Base-by-base conservation (phyloP, 2,113 vertebrate species). In the Numenius arquata region DNA sequence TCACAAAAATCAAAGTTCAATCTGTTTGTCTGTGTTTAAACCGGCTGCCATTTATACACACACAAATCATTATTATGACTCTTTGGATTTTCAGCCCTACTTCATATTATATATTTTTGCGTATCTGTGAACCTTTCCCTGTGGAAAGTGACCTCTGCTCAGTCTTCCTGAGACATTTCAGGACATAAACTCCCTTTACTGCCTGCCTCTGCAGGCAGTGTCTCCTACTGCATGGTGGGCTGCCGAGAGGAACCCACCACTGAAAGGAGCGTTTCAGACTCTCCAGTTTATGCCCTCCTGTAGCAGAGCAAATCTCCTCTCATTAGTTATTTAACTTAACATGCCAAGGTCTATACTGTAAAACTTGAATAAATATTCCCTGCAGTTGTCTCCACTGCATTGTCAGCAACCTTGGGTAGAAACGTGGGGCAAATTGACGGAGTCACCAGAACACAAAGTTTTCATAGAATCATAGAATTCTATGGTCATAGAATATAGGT, bases 21-120 rank as follows among this genome's bases (percentile, higher is more conserved):
- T 95, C 95, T 95, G 84, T 72, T 92, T 22, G 32, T 27, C 88
- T 93, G 48, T 94, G 80, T 88, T 97, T 95, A 97, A 97, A 97
- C 95, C 48, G 73, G 82, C 86, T 72, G 47, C 68, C 87, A 94
- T 94, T 90, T 85, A 90, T 62, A 91, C 76, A 95, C 48, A 78
- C 12, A 2, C 87, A 97, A 96, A 95, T 97, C 82, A 94, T 95
- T 96, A 88, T 66, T 89, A 95, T 34, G 89, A 92, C 87, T 97
- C 84, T 96, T 90, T 87, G 71, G 70, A 84, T 48, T 91, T 91
- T 72, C 48, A 85, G 21, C 34, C 34, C 32, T 48, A 36, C 16
- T 75, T 68, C 8, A 0, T 32, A 19, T 16, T 63, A 47, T 0
- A 0, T 8, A 19, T 27, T 81, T 93, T 55, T 67, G 52, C 47